Percentiles rank a stretch among this genome's conserved stretches.
Evolutionary conservation across 2,797 vertebrate species (phyloP).

Genomic region (Sebastes minor): DNA sequence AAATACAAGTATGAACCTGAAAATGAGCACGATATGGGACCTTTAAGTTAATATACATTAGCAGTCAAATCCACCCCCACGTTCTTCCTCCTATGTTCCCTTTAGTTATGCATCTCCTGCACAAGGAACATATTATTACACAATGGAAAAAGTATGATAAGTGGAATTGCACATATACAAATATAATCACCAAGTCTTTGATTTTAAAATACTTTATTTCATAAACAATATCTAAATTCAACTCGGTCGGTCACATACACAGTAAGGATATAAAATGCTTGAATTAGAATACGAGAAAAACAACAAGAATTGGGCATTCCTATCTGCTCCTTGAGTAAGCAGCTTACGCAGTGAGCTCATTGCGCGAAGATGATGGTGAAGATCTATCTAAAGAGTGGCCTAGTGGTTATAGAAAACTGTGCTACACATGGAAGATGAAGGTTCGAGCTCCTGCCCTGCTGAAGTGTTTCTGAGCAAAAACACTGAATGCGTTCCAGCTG

Average conservation of each 20-base stretch:
- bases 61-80: background rate
- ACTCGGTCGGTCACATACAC: constrained; percentile 73
- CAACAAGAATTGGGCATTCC: constrained; percentile 54
- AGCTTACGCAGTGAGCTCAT: constrained; percentile 11
- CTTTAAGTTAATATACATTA: background rate
- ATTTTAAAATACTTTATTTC: constrained; percentile 84
- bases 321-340: constrained; percentile 37
- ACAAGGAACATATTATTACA: background rate
- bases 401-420: constrained; percentile 26
- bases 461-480: background rate
- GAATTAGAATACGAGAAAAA: constrained; percentile 59
- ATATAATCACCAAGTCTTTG: constrained; percentile 3
- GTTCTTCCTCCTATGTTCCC: background rate
- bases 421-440: constrained; percentile 52
- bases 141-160: background rate
- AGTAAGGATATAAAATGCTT: constrained; percentile 77
- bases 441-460: constrained; percentile 8
- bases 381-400: constrained; percentile 11
- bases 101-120: background rate
- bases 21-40: too few species aligned
- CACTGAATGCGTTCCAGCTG: background rate
- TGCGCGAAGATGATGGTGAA: background rate
- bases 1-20: too few species aligned
- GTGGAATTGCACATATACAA: background rate
- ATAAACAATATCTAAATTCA: constrained; percentile 80